Percentiles rank a stretch among this genome's conserved stretches.
Conservation (phyloP, 1,140 invertebrate species). For the Aporrectodea caliginosa region DNA sequence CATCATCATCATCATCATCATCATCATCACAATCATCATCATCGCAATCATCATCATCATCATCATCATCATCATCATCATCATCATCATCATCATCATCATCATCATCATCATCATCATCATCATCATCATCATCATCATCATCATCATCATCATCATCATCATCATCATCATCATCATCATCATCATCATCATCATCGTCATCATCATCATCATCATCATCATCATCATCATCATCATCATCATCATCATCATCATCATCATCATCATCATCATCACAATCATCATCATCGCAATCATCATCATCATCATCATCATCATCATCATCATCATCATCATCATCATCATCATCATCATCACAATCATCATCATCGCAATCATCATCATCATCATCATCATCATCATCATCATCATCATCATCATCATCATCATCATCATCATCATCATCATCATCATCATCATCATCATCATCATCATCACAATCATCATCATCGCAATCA, state of each 20-base stretch:
- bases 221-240: constrained; percentile 1
- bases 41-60: background rate
- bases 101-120: constrained; percentile 3
- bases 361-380: background rate
- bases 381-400: constrained; percentile 2
- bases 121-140: constrained; percentile 2
- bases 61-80: background rate
- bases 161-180: constrained; percentile 1
- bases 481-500: background rate
- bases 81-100: constrained; percentile 2
- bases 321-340: background rate
- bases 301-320: background rate
- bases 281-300: background rate
- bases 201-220: constrained; percentile 2
- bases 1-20: constrained; percentile 2
- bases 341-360: background rate
- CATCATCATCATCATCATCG: constrained; percentile 2
- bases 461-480: background rate
- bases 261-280: background rate
- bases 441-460: constrained; percentile 2
- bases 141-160: constrained; percentile 2
- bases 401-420: constrained; percentile 3
- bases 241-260: constrained; percentile 2
- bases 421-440: background rate
- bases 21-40: background rate